Conservation (phyloP, 2,113 vertebrate genomes). For the Fregata magnificens region DNA sequence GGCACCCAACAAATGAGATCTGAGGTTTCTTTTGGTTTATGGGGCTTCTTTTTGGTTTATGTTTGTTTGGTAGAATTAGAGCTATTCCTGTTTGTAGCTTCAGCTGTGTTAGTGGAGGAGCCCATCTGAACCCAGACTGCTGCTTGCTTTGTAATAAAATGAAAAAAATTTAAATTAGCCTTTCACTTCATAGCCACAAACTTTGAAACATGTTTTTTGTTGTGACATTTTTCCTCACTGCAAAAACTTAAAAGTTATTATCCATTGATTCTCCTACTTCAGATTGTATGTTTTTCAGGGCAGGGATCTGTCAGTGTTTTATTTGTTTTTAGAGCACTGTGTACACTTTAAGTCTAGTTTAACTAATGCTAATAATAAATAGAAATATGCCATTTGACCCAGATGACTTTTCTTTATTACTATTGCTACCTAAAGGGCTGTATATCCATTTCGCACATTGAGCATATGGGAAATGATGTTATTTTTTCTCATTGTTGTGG, state of each 20-base stretch:
- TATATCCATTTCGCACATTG: neutral
- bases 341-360: neutral
- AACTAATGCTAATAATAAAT: conserved; percentile 45
- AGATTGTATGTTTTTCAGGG: neutral
- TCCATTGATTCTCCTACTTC: neutral
- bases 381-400: conserved; percentile 46
- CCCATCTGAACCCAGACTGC: neutral
- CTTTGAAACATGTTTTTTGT: neutral
- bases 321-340: neutral
- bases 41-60: neutral
- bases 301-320: neutral
- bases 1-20: neutral
- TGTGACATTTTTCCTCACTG: neutral
- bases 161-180: neutral
- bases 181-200: neutral
- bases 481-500: conserved; percentile 16
- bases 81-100: neutral
- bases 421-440: conserved; percentile 41
- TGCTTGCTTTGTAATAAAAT: neutral
- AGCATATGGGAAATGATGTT: conserved; percentile 29
- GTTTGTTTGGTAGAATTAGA: neutral
- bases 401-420: conserved; percentile 45
- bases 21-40: neutral
- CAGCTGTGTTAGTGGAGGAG: neutral
- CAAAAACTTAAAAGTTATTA: neutral